Percentiles rank a stretch among this genome's conserved stretches.
Conservation (phyloP, 2,113 vertebrate species). For the Zosterops lateralis region DNA sequence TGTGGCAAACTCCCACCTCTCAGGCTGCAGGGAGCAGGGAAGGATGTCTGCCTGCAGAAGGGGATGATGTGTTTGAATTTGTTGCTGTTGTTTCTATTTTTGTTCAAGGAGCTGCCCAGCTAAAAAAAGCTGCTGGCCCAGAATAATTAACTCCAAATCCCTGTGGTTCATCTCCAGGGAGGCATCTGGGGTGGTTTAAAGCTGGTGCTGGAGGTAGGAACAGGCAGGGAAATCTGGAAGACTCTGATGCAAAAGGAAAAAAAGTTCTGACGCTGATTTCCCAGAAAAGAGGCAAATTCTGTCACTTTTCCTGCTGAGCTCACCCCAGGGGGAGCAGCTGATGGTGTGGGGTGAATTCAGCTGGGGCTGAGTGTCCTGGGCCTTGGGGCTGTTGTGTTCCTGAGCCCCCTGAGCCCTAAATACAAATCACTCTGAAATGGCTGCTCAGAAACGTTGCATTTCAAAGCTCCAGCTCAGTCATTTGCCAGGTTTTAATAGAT, state of each 20-base stretch:
- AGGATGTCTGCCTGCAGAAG: neutral
- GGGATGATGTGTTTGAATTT: neutral
- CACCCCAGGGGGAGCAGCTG: neutral
- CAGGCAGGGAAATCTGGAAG: neutral
- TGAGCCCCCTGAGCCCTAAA: neutral
- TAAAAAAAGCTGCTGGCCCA: neutral
- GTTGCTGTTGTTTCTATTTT: slow-evolving; percentile 6
- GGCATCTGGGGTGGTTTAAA: neutral
- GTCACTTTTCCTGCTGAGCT: neutral
- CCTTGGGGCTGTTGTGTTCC: neutral
- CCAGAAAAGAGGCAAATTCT: neutral
- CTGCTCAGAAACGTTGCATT: neutral
- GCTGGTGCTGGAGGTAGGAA: neutral
- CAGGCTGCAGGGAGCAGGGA: neutral
- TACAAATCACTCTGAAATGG: neutral
- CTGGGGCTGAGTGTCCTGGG: neutral
- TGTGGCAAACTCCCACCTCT: neutral
- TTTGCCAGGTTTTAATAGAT: neutral
- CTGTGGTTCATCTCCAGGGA: neutral
- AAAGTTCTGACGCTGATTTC: neutral
- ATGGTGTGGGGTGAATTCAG: neutral
- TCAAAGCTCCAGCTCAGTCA: neutral
- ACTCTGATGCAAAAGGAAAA: neutral
- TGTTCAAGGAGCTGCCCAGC: neutral
- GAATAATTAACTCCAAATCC: neutral